Base-by-base conservation (phyloP, 1,140 invertebrate genomes). In the Lutraria rhynchaena region DNA sequence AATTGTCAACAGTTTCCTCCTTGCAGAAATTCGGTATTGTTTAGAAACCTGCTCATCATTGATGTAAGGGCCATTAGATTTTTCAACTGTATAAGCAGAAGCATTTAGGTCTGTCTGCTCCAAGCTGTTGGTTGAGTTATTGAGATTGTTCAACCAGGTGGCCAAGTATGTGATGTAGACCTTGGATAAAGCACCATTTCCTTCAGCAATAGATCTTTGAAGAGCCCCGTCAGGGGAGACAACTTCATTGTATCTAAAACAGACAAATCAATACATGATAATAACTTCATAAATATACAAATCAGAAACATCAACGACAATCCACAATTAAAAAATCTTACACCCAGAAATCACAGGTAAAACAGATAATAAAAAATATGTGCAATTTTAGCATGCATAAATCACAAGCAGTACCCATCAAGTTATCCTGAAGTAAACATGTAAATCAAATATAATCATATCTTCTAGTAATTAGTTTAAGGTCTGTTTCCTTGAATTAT, bases 141-240 rank as follows among this genome's bases (percentile, higher is more conserved):
- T 51, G 53, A 81, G 65, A 7, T 19, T 46, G 77, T 81, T 81
- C 31, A 81, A 33, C 67, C 67, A 44, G 67, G 77, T 44, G 19
- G 77, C 77, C 63, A 81, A 37, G 41, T 81, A 81, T 17, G 49
- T 58, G 53, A 81, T 81, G 44, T 67, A 71, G 4, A 60, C 77
- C 49, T 81, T 81, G 24, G 77, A 46, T 22, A 81, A 33, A 24
- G 65, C 65, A 71, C 69, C 65, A n/a, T 81, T 35, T 9, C 77
- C 77, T 19, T 22, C 17, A 29, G 37, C 65, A 9, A 70, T n/a
- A 31, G 77, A 60, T 24, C 33, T 46, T 37, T 60, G 51, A n/a
- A 81, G 22, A 44, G 27, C 53, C 1, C 77, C 57, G 31, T 57
- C 24, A 11, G 44, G 37, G 22, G 65, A 70, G 44, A 51, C 17